A percentile compares a stretch with the other conserved stretches of the same genome.
Conservation (phyloP, 2,113 vertebrate species). For the Tapirus terrestris region DNA sequence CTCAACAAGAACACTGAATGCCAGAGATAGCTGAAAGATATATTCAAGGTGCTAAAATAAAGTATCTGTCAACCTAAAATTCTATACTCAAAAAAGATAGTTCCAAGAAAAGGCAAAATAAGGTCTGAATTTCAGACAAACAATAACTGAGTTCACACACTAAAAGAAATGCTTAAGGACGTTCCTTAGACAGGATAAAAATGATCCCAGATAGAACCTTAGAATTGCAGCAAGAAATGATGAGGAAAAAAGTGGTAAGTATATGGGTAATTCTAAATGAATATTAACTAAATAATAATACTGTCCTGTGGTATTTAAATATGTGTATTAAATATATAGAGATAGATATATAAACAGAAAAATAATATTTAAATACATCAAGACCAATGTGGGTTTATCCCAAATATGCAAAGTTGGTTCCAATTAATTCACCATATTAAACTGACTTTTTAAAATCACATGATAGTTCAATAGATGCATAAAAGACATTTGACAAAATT, state of each 20-base stretch:
- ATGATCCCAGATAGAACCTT: neutral
- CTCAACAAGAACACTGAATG: neutral
- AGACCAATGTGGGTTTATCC: neutral
- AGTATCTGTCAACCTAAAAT: conserved; percentile 4
- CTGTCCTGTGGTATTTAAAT: neutral
- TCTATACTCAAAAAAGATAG: neutral
- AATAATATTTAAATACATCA: conserved; percentile 13
- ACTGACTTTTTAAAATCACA: neutral
- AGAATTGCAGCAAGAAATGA: conserved; percentile 4
- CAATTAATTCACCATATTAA: conserved; percentile 36
- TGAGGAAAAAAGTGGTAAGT: neutral
- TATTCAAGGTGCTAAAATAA: neutral
- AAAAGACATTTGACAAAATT: conserved; percentile 6
- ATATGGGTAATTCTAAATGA: neutral
- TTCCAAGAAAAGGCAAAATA: conserved; percentile 23
- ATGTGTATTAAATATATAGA: neutral
- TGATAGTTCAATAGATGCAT: neutral
- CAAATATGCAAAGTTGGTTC: conserved; percentile 1
- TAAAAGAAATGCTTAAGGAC: conserved; percentile 25
- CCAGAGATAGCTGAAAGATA: neutral
- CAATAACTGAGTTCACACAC: neutral
- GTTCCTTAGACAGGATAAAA: neutral
- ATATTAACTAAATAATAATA: neutral
- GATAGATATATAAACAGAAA: neutral
- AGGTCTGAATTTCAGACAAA: neutral